Conservation (phyloP, 2,113 vertebrate species). For the Sisor rabdophorus region DNA sequence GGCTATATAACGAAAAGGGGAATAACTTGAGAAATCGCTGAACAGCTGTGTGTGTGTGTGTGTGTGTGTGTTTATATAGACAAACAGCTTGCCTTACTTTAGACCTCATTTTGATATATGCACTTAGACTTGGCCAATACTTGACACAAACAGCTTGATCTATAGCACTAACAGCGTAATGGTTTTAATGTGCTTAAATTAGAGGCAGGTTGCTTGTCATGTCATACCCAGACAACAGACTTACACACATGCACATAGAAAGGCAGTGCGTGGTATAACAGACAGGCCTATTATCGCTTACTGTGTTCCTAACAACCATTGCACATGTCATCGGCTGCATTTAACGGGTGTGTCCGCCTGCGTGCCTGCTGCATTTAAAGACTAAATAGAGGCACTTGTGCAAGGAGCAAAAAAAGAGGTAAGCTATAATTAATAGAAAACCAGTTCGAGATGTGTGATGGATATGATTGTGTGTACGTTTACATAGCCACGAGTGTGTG, state of each 20-base stretch:
- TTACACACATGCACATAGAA: slow-evolving; percentile 7
- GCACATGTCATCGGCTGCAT: slow-evolving; percentile 29
- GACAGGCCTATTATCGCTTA: slow-evolving; percentile 35
- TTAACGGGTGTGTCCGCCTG: slow-evolving; percentile 27
- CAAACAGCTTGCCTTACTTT: background rate
- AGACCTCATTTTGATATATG: slow-evolving; percentile 23
- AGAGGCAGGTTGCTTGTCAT: slow-evolving; percentile 35
- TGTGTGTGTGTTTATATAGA: slow-evolving; percentile 18
- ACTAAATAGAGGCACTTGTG: slow-evolving; percentile 32
- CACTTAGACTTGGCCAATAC: slow-evolving; percentile 4
- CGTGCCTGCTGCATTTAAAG: slow-evolving; percentile 17
- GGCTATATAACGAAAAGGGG: slow-evolving; percentile 3
- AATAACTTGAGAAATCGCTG: slow-evolving; percentile 26
- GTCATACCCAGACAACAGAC: slow-evolving; percentile 15
- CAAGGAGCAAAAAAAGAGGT: slow-evolving; percentile 22
- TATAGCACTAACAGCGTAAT: slow-evolving; percentile 46
- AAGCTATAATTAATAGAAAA: slow-evolving; percentile 37
- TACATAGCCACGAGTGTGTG: slow-evolving; percentile 19
- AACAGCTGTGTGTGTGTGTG: slow-evolving; percentile 20
- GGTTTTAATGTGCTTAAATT: slow-evolving; percentile 51
- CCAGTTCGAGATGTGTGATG: slow-evolving; percentile 23
- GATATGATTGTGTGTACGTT: slow-evolving; percentile 24
- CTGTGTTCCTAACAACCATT: slow-evolving; percentile 18
- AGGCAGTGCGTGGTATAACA: slow-evolving; percentile 10
- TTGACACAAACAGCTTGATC: slow-evolving; percentile 30